A percentile compares a stretch with the other conserved stretches of the same genome.
Evolutionary conservation across 2,113 vertebrate species (phyloP).

Genomic region (Ophiodon elongatus): DNA sequence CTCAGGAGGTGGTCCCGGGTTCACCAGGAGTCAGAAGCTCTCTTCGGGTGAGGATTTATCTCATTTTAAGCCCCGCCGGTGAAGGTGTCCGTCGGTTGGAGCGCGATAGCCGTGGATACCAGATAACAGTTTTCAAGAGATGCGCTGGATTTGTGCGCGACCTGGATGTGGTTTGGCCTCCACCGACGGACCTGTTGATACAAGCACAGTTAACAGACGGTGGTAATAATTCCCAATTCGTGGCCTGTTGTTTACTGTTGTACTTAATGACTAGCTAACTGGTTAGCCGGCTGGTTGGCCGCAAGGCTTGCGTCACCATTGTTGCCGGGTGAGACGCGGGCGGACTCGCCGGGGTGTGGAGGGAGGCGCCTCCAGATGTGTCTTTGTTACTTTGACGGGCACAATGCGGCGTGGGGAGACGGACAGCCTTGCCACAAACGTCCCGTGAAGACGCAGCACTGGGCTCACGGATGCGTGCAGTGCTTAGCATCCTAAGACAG

Average conservation of each 20-base stretch:
- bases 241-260: constrained; percentile 58
- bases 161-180: neutral
- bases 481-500: constrained; percentile 33
- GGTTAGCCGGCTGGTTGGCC: constrained; percentile 73
- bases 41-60: constrained; percentile 76
- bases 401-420: neutral
- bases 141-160: constrained; percentile 30
- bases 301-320: constrained; percentile 81
- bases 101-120: constrained; percentile 23
- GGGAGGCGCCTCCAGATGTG: constrained; percentile 54
- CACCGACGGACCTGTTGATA: constrained; percentile 33
- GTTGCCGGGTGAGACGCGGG: constrained; percentile 61
- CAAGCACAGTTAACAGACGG: neutral
- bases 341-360: constrained; percentile 53
- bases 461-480: constrained; percentile 3
- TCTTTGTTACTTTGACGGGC: constrained; percentile 16
- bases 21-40: constrained; percentile 62
- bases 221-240: neutral
- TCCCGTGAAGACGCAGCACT: neutral
- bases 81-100: constrained; percentile 34
- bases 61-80: constrained; percentile 26
- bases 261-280: constrained; percentile 45
- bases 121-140: constrained; percentile 43
- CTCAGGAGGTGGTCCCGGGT: constrained; percentile 64
- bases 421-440: neutral